Evolutionary conservation across 2,888 invertebrate genomes (phyloP), one percentile per base, ranked within the genome.

Genomic region (Andrena bucephala): DNA sequence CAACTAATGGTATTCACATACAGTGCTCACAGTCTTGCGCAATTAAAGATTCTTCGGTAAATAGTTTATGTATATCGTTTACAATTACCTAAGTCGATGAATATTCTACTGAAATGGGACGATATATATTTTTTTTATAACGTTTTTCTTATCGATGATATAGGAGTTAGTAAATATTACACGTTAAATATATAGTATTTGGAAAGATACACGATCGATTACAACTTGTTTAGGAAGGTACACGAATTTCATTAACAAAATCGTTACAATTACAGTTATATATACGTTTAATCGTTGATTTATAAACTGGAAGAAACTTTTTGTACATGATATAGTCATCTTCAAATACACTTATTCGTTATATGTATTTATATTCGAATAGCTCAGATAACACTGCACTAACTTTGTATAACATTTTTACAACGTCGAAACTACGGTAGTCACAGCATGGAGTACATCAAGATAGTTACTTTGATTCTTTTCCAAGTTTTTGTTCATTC

Each of bases 401-500:
- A 77, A 20, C 8, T 33, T 67, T 48, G 6, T 50, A 57, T 65
- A 73, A 79, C 59, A 70, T 69, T 73, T 79, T 66, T 79, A 70
- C 59, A 79, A 69, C 31, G 20, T 59, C 68, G 65, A 79, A 62
- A 65, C 73, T 24, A 67, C 33, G 42, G 52, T 66, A 52, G 31
- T 67, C 48, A 48, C 27, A 68, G n/a, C 20, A 52, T 31, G 48
- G 48, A 50, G 36, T 68, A 68, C 29, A 59, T 24, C 2, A 2
- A 50, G 54, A 68, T 29, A 57, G 36, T 68, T 42, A 70, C 27
- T 70, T 72, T 50, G 48, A 50, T 63, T 71, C 13, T 29, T n/a
- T 66, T 67, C 20, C 20, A 52, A 31, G 4, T 36, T 62, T 62
- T 48, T 50, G 33, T 10, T 74, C 57, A 27, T 60, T 36, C 10